These are phyloP conservation scores for Eulithis prunata DNA, from an alignment of 2,888 invertebrate genomes.

Conservation along the genomic window DNA sequence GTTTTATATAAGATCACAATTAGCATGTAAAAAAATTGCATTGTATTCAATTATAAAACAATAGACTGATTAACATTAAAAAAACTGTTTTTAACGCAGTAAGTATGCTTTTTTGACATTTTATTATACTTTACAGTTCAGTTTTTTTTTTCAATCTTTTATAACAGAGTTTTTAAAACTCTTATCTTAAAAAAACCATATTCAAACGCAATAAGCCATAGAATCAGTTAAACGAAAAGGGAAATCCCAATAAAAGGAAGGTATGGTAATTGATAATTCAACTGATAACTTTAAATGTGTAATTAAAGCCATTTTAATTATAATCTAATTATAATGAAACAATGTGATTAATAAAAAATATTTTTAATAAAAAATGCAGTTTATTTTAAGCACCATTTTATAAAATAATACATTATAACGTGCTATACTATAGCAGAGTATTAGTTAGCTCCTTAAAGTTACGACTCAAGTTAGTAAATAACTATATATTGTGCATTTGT, in stretches of 20 bases:
- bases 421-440: neutral
- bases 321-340: constrained; percentile 29
- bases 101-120: too few relatives aligned
- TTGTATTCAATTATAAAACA: neutral
- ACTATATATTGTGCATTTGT: neutral
- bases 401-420: neutral
- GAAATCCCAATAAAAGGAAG: too few relatives aligned
- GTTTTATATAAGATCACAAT: neutral
- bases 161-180: too few relatives aligned
- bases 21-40: neutral
- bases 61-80: too few relatives aligned
- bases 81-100: too few relatives aligned
- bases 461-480: neutral
- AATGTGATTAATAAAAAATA: constrained; percentile 25
- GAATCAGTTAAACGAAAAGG: too few relatives aligned
- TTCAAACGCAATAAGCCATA: too few relatives aligned
- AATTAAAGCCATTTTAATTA: constrained; percentile 14
- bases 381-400: constrained; percentile 9
- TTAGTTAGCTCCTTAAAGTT: constrained; percentile 3
- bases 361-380: constrained; percentile 17
- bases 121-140: too few relatives aligned
- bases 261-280: neutral
- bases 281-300: neutral
- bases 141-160: too few relatives aligned
- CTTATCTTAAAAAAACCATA: too few relatives aligned